Evolutionary conservation across 1,140 invertebrate genomes (phyloP).

Genomic region (Trachymyrmex septentrionalis): DNA sequence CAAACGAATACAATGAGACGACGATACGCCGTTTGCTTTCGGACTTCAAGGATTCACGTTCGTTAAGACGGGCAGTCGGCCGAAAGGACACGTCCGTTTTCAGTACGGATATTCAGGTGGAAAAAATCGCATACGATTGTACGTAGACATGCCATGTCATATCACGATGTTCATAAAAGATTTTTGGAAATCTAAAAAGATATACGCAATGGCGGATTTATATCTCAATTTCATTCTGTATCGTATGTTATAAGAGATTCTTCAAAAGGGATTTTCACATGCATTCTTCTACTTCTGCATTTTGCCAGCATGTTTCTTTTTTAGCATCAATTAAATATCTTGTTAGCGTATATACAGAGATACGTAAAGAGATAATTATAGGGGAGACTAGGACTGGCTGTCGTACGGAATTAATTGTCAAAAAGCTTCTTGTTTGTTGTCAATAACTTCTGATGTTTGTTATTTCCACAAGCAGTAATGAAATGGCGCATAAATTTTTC

Average conservation of each 20-base stretch:
- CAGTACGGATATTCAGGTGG: conserved; percentile 25
- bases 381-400: no score
- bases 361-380: conserved; percentile 3
- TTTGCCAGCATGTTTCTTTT: neutral
- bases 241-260: neutral
- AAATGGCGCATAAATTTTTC: neutral
- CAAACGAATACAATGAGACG: conserved; percentile 74
- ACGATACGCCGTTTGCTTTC: conserved; percentile 68
- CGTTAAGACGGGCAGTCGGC: conserved; percentile 43
- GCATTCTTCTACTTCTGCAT: neutral
- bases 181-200: neutral
- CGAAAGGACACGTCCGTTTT: conserved; percentile 70
- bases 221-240: neutral
- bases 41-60: conserved; percentile 70
- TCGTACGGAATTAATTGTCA: no score
- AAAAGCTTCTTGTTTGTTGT: no score
- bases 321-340: conserved; percentile 4
- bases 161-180: neutral
- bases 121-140: conserved; percentile 40
- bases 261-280: neutral
- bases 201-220: neutral
- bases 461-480: neutral
- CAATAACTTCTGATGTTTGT: neutral
- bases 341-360: neutral
- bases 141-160: neutral